Conservation (phyloP, 2,113 vertebrate species). For the Gymnogyps californianus region DNA sequence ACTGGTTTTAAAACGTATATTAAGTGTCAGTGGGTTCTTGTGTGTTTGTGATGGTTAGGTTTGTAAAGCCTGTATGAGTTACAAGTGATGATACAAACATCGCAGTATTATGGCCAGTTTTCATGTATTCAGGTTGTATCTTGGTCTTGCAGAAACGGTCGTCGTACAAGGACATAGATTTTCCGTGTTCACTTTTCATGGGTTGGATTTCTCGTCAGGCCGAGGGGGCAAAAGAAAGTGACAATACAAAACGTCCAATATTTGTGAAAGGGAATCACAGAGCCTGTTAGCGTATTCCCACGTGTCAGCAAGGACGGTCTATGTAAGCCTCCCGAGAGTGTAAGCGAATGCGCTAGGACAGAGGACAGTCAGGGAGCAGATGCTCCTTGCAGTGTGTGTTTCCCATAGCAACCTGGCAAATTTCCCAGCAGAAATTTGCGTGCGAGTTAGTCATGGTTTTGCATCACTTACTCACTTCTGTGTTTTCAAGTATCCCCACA, state of each 20-base stretch:
- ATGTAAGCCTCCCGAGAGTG: not conserved
- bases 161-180: not conserved
- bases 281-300: not conserved
- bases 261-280: not conserved
- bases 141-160: not conserved
- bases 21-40: not conserved
- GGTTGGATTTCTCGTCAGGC: not conserved
- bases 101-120: accelerated
- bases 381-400: not conserved
- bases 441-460: constrained; percentile 1
- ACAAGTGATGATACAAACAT: not conserved
- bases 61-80: not conserved
- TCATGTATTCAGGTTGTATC: not conserved
- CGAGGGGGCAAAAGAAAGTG: accelerated
- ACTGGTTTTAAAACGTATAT: not conserved
- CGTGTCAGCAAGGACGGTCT: not conserved
- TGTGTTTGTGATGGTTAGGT: not conserved
- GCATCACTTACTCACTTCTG: not conserved
- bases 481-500: not conserved
- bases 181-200: not conserved
- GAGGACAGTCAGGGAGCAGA: constrained; percentile 6
- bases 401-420: constrained; percentile 51
- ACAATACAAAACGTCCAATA: not conserved
- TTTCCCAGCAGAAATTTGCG: constrained; percentile 20
- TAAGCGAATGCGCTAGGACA: not conserved